These are phyloP conservation scores for Acestrorhynchus altus DNA, from an alignment of 2,797 vertebrate species.

Conservation along the genomic window DNA sequence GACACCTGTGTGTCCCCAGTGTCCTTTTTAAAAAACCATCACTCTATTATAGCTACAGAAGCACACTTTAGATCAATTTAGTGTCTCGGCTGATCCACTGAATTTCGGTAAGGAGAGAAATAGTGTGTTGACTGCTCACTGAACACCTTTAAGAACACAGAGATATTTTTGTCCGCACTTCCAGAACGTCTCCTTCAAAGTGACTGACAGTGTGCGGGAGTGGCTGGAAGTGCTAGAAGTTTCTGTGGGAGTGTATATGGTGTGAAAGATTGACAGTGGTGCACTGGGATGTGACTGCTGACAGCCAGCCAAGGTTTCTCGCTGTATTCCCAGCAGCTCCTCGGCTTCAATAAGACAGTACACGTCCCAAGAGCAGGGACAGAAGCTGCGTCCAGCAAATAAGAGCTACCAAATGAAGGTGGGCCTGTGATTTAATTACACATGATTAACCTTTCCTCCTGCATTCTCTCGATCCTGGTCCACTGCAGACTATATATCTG, in stretches of 20 bases:
- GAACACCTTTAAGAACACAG: neutral
- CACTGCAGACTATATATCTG: neutral
- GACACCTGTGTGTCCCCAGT: too few relatives aligned
- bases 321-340: constrained; percentile 1
- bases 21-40: too few relatives aligned
- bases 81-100: neutral
- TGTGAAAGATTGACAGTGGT: constrained; percentile 26
- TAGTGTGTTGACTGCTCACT: neutral
- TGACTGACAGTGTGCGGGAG: constrained; percentile 26
- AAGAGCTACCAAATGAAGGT: constrained; percentile 30
- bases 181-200: constrained; percentile 17
- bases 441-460: constrained; percentile 18
- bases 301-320: constrained; percentile 24
- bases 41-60: too few relatives aligned
- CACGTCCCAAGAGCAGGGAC: constrained; percentile 17
- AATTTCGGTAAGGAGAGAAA: neutral
- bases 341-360: constrained; percentile 14
- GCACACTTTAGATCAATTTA: neutral
- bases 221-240: neutral
- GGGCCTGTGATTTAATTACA: constrained; percentile 27
- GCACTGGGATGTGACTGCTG: neutral
- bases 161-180: constrained; percentile 39
- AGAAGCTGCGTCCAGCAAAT: constrained; percentile 13
- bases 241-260: constrained; percentile 11
- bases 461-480: constrained; percentile 9